Evolutionary conservation across 2,888 invertebrate species (phyloP), one percentile per base, ranked within the genome.

Genomic region (Mongoloraphidia duomilia): DNA sequence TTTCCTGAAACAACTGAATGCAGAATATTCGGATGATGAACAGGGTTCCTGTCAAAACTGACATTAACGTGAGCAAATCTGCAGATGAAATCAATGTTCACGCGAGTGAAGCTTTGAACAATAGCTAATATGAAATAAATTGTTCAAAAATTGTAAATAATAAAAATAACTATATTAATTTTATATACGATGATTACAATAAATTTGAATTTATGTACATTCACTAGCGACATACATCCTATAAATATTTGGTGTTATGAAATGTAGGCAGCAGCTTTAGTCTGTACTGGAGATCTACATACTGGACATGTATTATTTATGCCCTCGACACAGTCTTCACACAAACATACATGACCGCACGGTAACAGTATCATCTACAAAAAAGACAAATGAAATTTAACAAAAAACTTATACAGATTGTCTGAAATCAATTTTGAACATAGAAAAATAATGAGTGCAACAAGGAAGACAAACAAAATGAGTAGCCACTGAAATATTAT

Each of bases 281-380:
- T 76, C 34, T 73, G 71, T 53, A 91, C 86, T 52, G 62, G 61
- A 55, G 77, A 71, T 55, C 91, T 73, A 66, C 93, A 93, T 34
- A 92, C 76, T 0, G 93, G 93, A 60, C 93, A 93, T 46, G 66
- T 66, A 51, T 76, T 73, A 12, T 68, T 70, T 50, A 92, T 83
- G 60, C 79, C 77, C 53, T 80, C 78, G 2, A 72, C 65, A 63
- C 93, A 93, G 64, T 91, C 87, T 64, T 86, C 86, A 63, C 93
- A 93, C 34, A 92, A 68, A 59, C 91, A 91, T 8, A 92, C 85
- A 64, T 93, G 93, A 0, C 92, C 92, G 65, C 93, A 93, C 0
- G 91, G 88, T 52, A 93, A 66, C 47, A 92, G 67, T 57, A 92
- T 85, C 39, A 90, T 82, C 80, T 82, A 65, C 34, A 71, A 71